These are phyloP conservation scores for Chloroceryle inda DNA, from an alignment of 2,797 vertebrate species.

Conservation along the genomic window DNA sequence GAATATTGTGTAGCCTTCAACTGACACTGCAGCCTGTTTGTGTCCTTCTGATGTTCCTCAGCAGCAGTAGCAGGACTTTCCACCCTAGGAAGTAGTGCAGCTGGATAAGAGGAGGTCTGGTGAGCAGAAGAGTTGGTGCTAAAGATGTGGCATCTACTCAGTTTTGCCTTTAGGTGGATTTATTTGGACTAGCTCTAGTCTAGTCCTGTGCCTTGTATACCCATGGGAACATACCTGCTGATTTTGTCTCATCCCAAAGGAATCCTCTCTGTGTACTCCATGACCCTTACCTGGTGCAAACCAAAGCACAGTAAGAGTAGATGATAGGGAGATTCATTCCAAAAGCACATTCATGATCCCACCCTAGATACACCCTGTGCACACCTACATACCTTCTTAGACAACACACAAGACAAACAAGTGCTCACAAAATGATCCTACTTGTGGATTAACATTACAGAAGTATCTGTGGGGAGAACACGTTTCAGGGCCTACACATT, in stretches of 20 bases:
- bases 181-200: background rate
- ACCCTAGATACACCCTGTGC: background rate
- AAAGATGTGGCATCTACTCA: accelerated
- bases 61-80: background rate
- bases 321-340: background rate
- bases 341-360: background rate
- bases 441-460: background rate
- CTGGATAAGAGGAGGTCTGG: background rate
- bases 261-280: background rate
- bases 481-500: background rate
- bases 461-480: background rate
- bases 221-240: background rate
- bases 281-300: background rate
- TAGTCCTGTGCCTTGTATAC: background rate
- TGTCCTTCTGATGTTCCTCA: background rate
- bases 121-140: background rate
- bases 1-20: background rate
- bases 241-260: background rate
- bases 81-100: background rate
- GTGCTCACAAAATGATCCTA: background rate
- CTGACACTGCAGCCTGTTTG: background rate
- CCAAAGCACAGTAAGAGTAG: background rate
- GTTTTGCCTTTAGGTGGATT: background rate
- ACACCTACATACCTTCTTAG: background rate
- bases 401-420: background rate